Conservation (phyloP, 37 sponge, comb jelly and placozoan genomes). For the Ephydatia muelleri region DNA sequence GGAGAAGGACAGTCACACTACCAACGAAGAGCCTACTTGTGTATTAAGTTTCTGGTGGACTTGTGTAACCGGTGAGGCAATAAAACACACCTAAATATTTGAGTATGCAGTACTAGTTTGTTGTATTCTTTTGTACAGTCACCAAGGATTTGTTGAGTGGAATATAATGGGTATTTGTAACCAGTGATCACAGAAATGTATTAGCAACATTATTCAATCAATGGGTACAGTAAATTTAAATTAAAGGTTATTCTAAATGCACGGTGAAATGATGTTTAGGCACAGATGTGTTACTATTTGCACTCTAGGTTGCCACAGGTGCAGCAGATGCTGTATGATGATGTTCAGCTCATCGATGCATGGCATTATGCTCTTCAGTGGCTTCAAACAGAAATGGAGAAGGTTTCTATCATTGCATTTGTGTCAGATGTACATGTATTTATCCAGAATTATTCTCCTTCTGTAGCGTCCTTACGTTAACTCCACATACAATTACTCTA, state of each 20-base stretch:
- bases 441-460: not conserved
- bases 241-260: not conserved
- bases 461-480: constrained; percentile 39
- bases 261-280: not conserved
- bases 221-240: too few relatives aligned
- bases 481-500: constrained; percentile 61
- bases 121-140: not conserved
- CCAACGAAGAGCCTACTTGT: constrained; percentile 87
- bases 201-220: too few relatives aligned
- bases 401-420: constrained; percentile 26
- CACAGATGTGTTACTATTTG: not conserved
- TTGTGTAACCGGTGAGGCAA: constrained; percentile 63
- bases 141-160: too few relatives aligned
- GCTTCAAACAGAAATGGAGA: constrained; percentile 77
- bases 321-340: constrained; percentile 52
- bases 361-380: constrained; percentile 74
- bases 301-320: constrained; percentile 53
- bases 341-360: constrained; percentile 41
- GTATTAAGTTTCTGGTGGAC: constrained; percentile 77
- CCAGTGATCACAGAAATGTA: too few relatives aligned
- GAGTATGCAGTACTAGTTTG: not conserved
- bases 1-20: constrained; percentile 60
- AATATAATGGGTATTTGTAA: too few relatives aligned
- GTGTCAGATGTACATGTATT: not conserved
- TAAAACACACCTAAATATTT: not conserved